Evolutionary conservation across 2,113 vertebrate genomes (phyloP), one percentile per base, ranked within the genome.

Genomic region (Sylvia atricapilla): DNA sequence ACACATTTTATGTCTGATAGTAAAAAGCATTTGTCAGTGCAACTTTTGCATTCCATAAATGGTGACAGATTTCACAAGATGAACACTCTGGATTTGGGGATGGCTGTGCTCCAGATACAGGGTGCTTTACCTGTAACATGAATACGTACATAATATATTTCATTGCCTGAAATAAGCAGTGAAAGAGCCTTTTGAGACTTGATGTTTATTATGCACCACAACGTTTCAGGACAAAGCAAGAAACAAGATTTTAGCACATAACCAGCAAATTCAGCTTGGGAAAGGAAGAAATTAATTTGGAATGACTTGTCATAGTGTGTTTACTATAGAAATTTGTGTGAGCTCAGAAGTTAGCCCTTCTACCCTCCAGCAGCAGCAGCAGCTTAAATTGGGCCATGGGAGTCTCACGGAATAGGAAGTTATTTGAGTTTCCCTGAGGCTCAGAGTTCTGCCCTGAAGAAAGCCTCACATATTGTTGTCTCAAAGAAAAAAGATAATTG

Each of bases 361-460:
- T 84, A 62, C 50, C 55, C 73, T 20, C 25, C 49, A 87, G 74
- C 62, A 83, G 63, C 81, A 84, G 50, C 75, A 90, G 74, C 87
- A 90, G 91, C 68, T 95, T 84, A 94, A 97, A 95, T 41, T 93
- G 92, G 76, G 85, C 75, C 69, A 83, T 74, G 84, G 60, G 68
- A 92, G 53, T 49, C 60, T 88, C 76, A 76, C 20, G 16, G 86
- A 84, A 53, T 35, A 68, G 68, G 60, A 87, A 69, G 64, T 70
- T 96, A 55, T 59, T 84, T 84, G 83, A 50, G 64, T 90, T 90
- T 95, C 92, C 76, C 88, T 92, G 83, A 81, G 90, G 88, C 83
- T 88, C 39, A 72, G 56, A 86, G 41, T 92, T 94, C 90, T 96
- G n/a, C 64, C 75, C 55, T 78, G 73, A 75, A 92, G 86, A 78